Conservation (phyloP, 1,140 invertebrate genomes). For the Eumeta japonica region DNA sequence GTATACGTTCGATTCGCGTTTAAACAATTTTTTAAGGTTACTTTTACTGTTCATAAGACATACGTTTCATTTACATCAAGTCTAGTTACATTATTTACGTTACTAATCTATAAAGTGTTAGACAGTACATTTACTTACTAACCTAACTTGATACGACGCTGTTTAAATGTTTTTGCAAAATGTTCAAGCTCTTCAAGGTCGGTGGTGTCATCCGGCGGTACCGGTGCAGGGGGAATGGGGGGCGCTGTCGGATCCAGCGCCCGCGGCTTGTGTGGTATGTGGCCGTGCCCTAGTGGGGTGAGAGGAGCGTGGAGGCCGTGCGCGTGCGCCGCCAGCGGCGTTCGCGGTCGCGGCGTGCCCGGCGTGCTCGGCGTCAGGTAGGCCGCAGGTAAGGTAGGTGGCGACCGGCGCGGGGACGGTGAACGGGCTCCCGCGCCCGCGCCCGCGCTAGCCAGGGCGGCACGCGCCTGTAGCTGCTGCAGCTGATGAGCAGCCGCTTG, state of each 20-base stretch:
- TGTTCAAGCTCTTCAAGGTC: conserved; percentile 95
- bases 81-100: too few species aligned
- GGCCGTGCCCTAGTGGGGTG: conserved; percentile 60
- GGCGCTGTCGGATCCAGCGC: conserved; percentile 69
- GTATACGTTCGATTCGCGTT: too few species aligned
- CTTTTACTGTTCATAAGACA: too few species aligned
- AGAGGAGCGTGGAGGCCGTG: conserved; percentile 43
- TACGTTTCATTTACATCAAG: too few species aligned
- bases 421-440: conserved; percentile 57
- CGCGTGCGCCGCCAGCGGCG: conserved; percentile 23
- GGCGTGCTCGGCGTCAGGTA: conserved; percentile 34
- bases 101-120: too few species aligned
- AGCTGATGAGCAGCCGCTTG: conserved; percentile 82
- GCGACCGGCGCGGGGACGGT: conserved; percentile 56
- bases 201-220: conserved; percentile 88
- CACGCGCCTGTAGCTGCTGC: conserved; percentile 75
- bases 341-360: conserved; percentile 29
- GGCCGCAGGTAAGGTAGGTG: conserved; percentile 52
- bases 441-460: too few species aligned
- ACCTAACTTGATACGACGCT: conserved; percentile 86
- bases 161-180: conserved; percentile 96
- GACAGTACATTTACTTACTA: too few species aligned
- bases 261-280: conserved; percentile 55
- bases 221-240: conserved; percentile 61
- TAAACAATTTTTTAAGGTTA: too few species aligned